These are phyloP conservation scores for Syngnathus rostellatus DNA, from an alignment of 2,797 vertebrate species.

Conservation along the genomic window DNA sequence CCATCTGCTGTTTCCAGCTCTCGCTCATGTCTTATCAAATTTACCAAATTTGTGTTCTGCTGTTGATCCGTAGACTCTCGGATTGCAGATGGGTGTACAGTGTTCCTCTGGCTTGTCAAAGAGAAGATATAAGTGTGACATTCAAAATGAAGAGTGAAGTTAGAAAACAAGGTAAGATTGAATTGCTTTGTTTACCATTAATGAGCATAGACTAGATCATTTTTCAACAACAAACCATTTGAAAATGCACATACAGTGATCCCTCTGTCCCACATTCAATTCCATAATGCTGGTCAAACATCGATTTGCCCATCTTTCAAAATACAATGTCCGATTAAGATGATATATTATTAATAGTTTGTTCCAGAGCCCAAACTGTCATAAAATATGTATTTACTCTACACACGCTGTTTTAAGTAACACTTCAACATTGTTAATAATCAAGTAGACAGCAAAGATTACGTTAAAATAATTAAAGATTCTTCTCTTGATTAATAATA, in stretches of 20 bases:
- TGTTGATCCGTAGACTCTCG: constrained; percentile 12
- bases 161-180: constrained; percentile 17
- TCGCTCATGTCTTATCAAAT: constrained; percentile 37
- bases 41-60: constrained; percentile 40
- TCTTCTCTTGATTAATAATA: no score
- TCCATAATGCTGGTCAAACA: not conserved
- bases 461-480: no score
- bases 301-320: not conserved
- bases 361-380: not conserved
- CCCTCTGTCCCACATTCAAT: not conserved
- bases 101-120: not conserved
- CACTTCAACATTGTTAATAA: not conserved
- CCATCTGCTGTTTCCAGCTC: constrained; percentile 6
- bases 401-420: not conserved
- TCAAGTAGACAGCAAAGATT: not conserved
- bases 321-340: not conserved
- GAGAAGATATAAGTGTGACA: constrained; percentile 13
- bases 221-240: not conserved
- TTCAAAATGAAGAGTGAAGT: constrained; percentile 36
- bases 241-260: not conserved
- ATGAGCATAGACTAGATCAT: not conserved
- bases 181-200: not conserved
- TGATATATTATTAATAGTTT: not conserved
- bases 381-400: not conserved
- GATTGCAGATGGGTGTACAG: not conserved